A percentile compares a stretch with the other conserved stretches of the same genome.
Evolutionary conservation across 2,113 vertebrate species (phyloP).

Genomic region (Phylloscopus trochiloides): DNA sequence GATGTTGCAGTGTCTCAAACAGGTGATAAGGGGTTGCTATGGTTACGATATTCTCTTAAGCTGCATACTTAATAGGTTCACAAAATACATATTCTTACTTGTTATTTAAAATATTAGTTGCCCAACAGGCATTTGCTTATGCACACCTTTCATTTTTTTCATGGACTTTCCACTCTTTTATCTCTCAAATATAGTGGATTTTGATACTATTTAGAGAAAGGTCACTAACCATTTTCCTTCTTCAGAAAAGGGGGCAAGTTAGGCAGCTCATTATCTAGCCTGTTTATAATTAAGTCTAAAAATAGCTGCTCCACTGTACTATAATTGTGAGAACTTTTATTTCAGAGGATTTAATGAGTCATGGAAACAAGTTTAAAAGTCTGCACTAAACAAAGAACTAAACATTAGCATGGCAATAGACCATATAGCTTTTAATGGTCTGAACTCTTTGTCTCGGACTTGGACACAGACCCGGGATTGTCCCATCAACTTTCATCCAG

Average conservation of each 20-base stretch:
- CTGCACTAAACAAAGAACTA: constrained; percentile 15
- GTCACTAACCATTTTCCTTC: not conserved
- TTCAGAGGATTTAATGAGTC: constrained; percentile 64
- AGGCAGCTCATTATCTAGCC: constrained; percentile 25
- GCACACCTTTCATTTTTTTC: not conserved
- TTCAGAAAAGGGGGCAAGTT: constrained; percentile 32
- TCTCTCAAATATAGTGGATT: constrained; percentile 24
- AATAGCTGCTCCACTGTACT: constrained; percentile 48
- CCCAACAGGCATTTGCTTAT: constrained; percentile 13
- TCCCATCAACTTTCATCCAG: constrained; percentile 35
- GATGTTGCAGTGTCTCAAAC: constrained; percentile 39
- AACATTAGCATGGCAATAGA: constrained; percentile 18
- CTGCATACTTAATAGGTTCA: constrained; percentile 23
- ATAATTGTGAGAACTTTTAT: constrained; percentile 30
- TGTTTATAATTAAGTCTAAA: constrained; percentile 47
- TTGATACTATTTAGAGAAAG: not conserved
- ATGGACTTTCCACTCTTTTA: not conserved
- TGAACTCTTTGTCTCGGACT: constrained; percentile 7
- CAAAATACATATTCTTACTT: constrained; percentile 34
- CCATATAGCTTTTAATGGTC: constrained; percentile 46
- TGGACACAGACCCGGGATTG: not conserved
- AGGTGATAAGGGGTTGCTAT: constrained; percentile 68
- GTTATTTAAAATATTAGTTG: constrained; percentile 21
- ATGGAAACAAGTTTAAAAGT: constrained; percentile 31
- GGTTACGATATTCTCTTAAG: constrained; percentile 47